Evolutionary conservation across 2,888 invertebrate species (phyloP), one percentile per base, ranked within the genome.

Genomic region (Catocala sponsa): DNA sequence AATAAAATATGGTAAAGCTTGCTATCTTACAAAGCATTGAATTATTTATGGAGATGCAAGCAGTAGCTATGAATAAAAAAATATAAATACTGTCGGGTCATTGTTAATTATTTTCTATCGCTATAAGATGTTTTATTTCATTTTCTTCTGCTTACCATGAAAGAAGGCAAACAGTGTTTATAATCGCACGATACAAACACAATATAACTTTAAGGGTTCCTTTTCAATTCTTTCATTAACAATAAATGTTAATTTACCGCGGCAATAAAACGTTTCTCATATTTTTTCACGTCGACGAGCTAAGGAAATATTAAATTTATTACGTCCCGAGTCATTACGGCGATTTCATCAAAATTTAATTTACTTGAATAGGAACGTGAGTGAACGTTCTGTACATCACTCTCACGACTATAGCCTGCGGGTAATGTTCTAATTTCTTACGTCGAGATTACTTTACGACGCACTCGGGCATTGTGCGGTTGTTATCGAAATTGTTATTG

Each of bases 311-410:
- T 79, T 70, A 70, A 74, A 80, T 77, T 78, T 72, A 79, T 81
- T 73, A 69, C 71, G 72, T 75, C 70, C 65, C 70, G 58, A 72
- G 79, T 79, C 79, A 79, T 82, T 79, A 74, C 79, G 68, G 70
- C 74, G 74, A 80, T 79, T 83, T 76, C 80, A 81, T 82, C 77
- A 79, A 77, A 79, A 82, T 78, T 83, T 75, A 77, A 82, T 82
- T 82, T 83, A 72, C 75, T 79, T 59, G 74, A 78, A 80, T 75
- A 67, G 72, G 58, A 75, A 80, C 74, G 69, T 70, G 72, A 79
- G 67, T 64, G 54, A 68, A 71, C 68, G 60, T 67, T 68, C 72
- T 77, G 63, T 56, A 5, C 32, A 10, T 42, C 56, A 59, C 63
- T 66, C 44, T 55, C 43, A 61, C 57, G 62, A 72, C 62, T 69